Percentiles rank a stretch among this genome's conserved stretches.
phyloP scores from a whole-genome alignment of 2,888 invertebrate species.

The Spodoptera exigua region DNA sequence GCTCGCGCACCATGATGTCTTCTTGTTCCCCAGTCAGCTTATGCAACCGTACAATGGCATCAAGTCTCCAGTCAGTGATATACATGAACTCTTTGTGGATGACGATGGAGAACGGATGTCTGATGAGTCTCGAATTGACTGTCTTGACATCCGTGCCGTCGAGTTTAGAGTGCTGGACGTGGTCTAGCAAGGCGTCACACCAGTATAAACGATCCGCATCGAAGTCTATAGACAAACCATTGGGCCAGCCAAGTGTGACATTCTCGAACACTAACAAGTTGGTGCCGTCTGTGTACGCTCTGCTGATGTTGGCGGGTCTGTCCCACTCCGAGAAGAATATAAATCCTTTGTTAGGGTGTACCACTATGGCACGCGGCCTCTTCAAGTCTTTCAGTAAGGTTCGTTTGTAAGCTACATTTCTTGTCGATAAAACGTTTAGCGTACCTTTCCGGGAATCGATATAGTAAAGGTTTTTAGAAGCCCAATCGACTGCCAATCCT shows the following conservation, averaged over 20 bases:
- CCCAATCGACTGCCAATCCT: conserved; percentile 98
- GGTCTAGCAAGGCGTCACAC: conserved; percentile 98
- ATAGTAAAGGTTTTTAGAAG: conserved; percentile 97
- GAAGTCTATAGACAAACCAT: conserved; percentile 98
- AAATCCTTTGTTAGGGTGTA: conserved; percentile 98
- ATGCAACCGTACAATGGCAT: conserved; percentile 97
- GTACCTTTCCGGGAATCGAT: conserved; percentile 98
- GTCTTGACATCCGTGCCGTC: conserved; percentile 97
- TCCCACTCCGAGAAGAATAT: conserved; percentile 99
- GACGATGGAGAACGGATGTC: conserved; percentile 97
- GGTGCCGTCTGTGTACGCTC: conserved; percentile 97
- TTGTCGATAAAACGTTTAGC: conserved; percentile 96
- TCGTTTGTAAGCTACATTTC: conserved; percentile 95
- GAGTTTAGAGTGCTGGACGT: conserved; percentile 97
- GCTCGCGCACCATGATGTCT: conserved; percentile 95
- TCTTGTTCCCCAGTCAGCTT: conserved; percentile 97
- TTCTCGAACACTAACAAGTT: conserved; percentile 96
- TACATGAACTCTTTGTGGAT: conserved; percentile 97
- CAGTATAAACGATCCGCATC: conserved; percentile 96
- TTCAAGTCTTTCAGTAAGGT: conserved; percentile 96
- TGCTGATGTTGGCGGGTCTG: conserved; percentile 98
- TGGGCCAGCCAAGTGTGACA: conserved; percentile 98
- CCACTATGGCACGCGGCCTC: conserved; percentile 98
- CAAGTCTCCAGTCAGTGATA: conserved; percentile 98
- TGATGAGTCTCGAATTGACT: conserved; percentile 94